These are phyloP conservation scores for Perca fluviatilis DNA, from an alignment of 2,113 vertebrate species.

Conservation along the genomic window DNA sequence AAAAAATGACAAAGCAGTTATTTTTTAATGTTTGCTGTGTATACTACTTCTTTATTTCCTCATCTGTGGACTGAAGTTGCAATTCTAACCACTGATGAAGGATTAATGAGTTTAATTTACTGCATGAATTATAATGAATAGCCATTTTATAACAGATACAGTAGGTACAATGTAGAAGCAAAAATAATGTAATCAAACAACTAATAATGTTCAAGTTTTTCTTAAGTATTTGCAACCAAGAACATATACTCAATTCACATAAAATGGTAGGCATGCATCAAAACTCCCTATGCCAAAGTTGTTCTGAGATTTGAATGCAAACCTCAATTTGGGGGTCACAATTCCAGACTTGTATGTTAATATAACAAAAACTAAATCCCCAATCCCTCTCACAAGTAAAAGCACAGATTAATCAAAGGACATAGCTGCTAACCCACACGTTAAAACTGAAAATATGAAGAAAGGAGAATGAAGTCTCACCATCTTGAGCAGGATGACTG, in stretches of 20 bases:
- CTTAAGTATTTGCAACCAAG: no score
- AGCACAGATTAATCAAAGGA: background rate
- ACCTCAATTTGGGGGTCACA: no score
- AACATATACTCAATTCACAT: background rate
- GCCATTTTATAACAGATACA: no score
- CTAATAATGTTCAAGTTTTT: no score
- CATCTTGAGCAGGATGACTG: slow-evolving; percentile 92
- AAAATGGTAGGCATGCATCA: background rate
- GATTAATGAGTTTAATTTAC: no score
- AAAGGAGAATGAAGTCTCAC: slow-evolving; percentile 79
- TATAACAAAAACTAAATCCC: background rate
- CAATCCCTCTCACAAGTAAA: background rate
- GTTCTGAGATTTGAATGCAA: no score
- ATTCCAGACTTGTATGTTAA: no score
- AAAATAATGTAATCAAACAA: no score
- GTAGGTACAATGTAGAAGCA: no score
- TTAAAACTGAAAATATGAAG: background rate
- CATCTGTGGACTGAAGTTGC: background rate
- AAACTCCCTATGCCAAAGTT: no score
- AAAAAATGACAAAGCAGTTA: background rate
- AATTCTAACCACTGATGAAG: no score
- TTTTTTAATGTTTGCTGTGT: background rate
- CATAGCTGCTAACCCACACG: background rate
- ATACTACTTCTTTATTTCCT: background rate
- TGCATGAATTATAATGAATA: no score